Percentiles rank a stretch among this genome's conserved stretches.
phyloP scores from a whole-genome alignment of 2,888 invertebrate genomes.

The Incurvaria masculella region DNA sequence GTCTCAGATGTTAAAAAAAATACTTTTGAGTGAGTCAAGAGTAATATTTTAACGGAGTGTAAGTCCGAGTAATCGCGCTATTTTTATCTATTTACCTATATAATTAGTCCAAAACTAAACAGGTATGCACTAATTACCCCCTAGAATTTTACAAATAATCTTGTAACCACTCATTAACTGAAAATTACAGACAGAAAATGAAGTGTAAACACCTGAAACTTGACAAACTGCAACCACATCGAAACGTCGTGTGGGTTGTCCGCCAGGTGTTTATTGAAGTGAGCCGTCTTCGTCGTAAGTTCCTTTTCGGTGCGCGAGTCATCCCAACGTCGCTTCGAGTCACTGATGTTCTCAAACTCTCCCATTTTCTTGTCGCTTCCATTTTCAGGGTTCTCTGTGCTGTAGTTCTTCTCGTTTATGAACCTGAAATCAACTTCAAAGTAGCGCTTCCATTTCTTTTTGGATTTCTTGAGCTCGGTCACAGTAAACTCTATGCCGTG shows the following conservation, averaged over 20 bases:
- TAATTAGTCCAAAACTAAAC: too few relatives aligned
- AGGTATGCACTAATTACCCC: too few relatives aligned
- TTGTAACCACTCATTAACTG: too few relatives aligned
- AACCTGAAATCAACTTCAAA: background rate
- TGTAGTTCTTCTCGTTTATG: constrained; percentile 16
- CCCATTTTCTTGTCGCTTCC: constrained; percentile 5
- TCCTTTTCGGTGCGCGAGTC: constrained; percentile 41
- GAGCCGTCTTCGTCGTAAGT: constrained; percentile 33
- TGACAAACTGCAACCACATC: constrained; percentile 59
- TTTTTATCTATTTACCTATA: too few relatives aligned
- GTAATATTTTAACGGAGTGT: too few relatives aligned
- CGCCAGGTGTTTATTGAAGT: constrained; percentile 48
- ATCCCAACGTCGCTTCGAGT: constrained; percentile 12
- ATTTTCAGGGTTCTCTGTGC: constrained; percentile 14
- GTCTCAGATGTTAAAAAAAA: too few relatives aligned
- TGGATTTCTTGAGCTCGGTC: constrained; percentile 26
- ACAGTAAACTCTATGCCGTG: constrained; percentile 1
- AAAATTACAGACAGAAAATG: background rate
- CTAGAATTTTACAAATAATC: too few relatives aligned
- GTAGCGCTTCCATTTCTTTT: constrained; percentile 8
- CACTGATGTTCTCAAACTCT: background rate
- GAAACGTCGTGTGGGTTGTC: constrained; percentile 50
- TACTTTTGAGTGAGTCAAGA: too few relatives aligned
- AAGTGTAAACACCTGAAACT: constrained; percentile 56
- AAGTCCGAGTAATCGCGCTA: too few relatives aligned